Conservation (phyloP, 2,113 vertebrate genomes). For the Cariama cristata region DNA sequence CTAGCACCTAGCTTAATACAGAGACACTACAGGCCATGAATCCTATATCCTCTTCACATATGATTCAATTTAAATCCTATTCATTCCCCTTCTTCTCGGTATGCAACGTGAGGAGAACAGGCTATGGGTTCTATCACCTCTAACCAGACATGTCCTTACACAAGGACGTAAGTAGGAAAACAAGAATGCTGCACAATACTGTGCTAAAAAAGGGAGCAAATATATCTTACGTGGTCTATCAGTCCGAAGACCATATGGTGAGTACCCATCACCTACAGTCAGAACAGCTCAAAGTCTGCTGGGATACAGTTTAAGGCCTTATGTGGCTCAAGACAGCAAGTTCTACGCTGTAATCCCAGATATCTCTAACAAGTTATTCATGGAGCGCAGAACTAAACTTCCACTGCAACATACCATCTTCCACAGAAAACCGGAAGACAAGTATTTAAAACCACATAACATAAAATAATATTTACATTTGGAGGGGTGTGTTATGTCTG, state of each 20-base stretch:
- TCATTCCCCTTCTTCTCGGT: not conserved
- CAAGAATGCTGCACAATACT: not conserved
- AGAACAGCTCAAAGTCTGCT: not conserved
- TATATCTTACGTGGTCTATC: not conserved
- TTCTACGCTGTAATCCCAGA: not conserved
- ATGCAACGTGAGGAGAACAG: not conserved
- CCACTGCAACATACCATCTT: not conserved
- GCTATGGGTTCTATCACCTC: not conserved
- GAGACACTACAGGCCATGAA: not conserved
- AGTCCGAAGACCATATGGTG: fast-evolving
- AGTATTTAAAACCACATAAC: not conserved
- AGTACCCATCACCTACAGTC: not conserved
- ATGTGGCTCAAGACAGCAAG: not conserved
- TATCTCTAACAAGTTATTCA: not conserved
- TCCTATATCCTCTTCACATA: not conserved
- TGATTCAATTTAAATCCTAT: not conserved
- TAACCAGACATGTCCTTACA: not conserved
- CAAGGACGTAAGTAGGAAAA: not conserved
- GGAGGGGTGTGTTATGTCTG: not conserved
- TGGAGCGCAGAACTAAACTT: not conserved
- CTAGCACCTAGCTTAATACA: not conserved
- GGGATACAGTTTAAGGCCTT: not conserved
- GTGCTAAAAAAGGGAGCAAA: not conserved
- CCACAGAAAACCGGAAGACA: not conserved
- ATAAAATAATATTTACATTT: not conserved